Evolutionary conservation across 1,140 invertebrate species (phyloP), one percentile per base, ranked within the genome.

Genomic region (Drosophila mauritiana): DNA sequence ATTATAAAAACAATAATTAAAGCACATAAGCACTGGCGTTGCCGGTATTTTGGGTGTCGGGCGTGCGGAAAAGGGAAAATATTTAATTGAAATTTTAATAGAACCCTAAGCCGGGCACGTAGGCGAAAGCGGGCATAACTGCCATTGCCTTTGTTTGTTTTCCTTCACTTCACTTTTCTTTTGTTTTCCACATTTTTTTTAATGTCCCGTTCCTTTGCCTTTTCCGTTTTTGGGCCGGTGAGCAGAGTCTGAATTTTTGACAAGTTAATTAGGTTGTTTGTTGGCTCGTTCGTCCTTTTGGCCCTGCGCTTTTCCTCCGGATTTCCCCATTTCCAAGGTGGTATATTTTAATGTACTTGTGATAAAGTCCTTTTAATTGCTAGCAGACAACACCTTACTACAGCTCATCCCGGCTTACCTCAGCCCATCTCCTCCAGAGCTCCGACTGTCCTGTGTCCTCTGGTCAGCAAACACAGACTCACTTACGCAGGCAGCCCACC

Each of bases 31-130:
- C 40, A 61, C 54, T 53, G 11, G 0, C 31, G 45, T n/a, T 34
- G 34, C 20, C 49, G 40, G 31, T 54, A 34, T 64, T 36, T 64
- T 15, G 15, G 39, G 31, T 51, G 49, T 12, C 34, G 62, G 20
- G 12, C 20, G 27, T 11, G 17, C 7, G n/a, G 22, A 58, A 49
- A 61, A 61, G 20, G 37, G 54, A 61, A 83, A 76, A 77, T 55
- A 73, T 84, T 68, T 83, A 83, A 83, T 83, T 83, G 80, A 83
- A 83, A 83, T 83, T 83, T 76, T 83, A 79, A 83, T 83, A 83
- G 80, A 83, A 83, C 80, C 75, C 59, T 79, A 79, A 83, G 80
- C 61, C 25, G 61, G 55, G 70, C 74, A 83, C 70, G 70, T 82
- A 73, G 68, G 42, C 61, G 37, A 77, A 58, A 61, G 25, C 43